Evolutionary conservation across 2,888 invertebrate genomes (phyloP).

Genomic region (Agrilus biguttatus): DNA sequence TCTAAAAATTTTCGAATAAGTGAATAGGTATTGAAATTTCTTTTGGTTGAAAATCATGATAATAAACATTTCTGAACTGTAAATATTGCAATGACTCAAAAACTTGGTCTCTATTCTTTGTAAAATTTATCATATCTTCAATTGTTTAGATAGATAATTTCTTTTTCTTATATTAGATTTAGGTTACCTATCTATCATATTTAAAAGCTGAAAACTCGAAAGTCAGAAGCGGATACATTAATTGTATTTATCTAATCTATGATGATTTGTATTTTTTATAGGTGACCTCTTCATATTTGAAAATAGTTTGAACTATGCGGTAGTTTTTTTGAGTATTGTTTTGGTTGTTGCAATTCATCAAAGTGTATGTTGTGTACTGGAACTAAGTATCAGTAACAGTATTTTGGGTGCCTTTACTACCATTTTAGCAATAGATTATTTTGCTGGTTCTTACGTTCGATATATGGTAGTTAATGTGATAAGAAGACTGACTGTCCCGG

Average conservation of each 20-base stretch:
- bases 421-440: conserved; percentile 48
- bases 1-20: no score
- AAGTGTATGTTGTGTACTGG: conserved; percentile 34
- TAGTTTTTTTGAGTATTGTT: conserved; percentile 38
- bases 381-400: conserved; percentile 47
- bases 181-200: no score
- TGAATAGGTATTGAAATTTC: no score
- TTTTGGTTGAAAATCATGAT: no score
- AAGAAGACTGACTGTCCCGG: conserved; percentile 42
- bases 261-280: conserved; percentile 20
- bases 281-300: conserved; percentile 33
- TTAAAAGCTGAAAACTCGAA: no score
- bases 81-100: no score
- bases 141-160: no score
- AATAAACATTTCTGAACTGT: no score
- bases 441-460: conserved; percentile 47
- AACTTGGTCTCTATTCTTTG: no score
- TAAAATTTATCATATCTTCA: no score
- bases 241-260: not conserved
- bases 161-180: no score
- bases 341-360: conserved; percentile 35
- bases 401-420: conserved; percentile 49
- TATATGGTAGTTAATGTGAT: conserved; percentile 53
- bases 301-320: conserved; percentile 47
- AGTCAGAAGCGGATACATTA: no score